Percentiles rank a stretch among this genome's conserved stretches.
Evolutionary conservation across 1,140 invertebrate genomes (phyloP).

Genomic region (Lepeophtheirus salmonis): DNA sequence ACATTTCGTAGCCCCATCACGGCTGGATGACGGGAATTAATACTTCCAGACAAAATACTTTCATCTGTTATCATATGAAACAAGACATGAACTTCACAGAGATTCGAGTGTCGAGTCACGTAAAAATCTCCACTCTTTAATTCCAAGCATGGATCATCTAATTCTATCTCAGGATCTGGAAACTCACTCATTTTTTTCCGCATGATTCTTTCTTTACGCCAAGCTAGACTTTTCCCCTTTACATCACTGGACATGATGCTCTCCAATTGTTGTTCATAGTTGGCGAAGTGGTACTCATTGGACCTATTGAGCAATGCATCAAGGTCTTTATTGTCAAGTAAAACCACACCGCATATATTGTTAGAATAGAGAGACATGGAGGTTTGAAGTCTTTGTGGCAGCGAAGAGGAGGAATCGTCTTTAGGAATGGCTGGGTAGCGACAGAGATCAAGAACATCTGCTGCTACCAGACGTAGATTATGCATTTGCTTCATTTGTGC

Average conservation of each 20-base stretch:
- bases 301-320: constrained; percentile 33
- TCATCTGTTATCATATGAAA: constrained; percentile 79
- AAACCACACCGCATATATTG: constrained; percentile 64
- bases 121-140: constrained; percentile 62
- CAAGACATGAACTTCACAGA: constrained; percentile 76
- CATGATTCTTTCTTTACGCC: constrained; percentile 33
- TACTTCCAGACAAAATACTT: constrained; percentile 42
- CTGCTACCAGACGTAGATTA: constrained; percentile 46
- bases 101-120: constrained; percentile 84
- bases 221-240: constrained; percentile 28
- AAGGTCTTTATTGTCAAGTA: constrained; percentile 49
- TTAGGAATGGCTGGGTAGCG: constrained; percentile 35
- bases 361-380: constrained; percentile 80
- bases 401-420: constrained; percentile 14
- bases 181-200: not conserved
- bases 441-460: constrained; percentile 40
- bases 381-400: constrained; percentile 65
- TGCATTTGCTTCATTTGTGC: constrained; percentile 96
- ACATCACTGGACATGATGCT: constrained; percentile 33
- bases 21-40: constrained; percentile 85
- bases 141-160: not conserved
- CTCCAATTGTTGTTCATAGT: constrained; percentile 64
- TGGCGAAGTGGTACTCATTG: constrained; percentile 70
- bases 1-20: constrained; percentile 86
- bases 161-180: not conserved